Base-by-base conservation (phyloP, 1,140 invertebrate species). In the Aphaenogaster ashmeadi region DNA sequence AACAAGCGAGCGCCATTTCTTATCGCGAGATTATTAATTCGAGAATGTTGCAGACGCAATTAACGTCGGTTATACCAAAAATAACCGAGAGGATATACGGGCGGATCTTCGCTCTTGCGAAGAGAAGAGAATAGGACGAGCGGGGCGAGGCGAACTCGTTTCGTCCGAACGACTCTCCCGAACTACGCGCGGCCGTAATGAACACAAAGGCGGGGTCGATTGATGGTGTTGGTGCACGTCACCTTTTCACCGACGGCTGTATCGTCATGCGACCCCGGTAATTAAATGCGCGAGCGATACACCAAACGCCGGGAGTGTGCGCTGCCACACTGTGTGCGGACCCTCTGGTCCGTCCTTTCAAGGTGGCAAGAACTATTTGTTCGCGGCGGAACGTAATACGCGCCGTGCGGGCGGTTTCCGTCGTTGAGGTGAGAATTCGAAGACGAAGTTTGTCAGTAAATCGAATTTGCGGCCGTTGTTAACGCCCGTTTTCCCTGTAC, bases 261-360 rank as follows among this genome's bases (percentile, higher is more conserved):
- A 27, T 41, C 80, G 54, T 75, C 58, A 69, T 15, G 44, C 11
- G 6, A 60, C 69, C 54, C 3, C 0, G 58, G n/a, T 71, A 88
- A 89, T 89, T 89, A 89, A 89, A 89, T 74, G 38, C 50, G 41
- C 74, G 41, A 75, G 50, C 75, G 44, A 88, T 44, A 67, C 38
- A 50, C 21, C 47, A 54, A 67, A 44, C n/a, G 38, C 3, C 3
- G 36, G 27, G 13, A 54, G 47, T 21, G 41, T 3, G 62, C 15
- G 27, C 18, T 9, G 11, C 47, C 52, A 41, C 64, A 27, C 41
- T 21, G 62, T 47, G 18, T 18, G 41, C 41, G 21, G 52, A 84
- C 44, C n/a, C 27, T 71, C 21, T n/a, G 64, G 21, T 71, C 38
- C 2, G 21, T 54, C 54, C 80, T 74, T 50, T 60, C 54, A 58